Percentiles rank a stretch among this genome's conserved stretches.
phyloP scores from a whole-genome alignment of 2,113 vertebrate species.

The Perognathus longimembris region DNA sequence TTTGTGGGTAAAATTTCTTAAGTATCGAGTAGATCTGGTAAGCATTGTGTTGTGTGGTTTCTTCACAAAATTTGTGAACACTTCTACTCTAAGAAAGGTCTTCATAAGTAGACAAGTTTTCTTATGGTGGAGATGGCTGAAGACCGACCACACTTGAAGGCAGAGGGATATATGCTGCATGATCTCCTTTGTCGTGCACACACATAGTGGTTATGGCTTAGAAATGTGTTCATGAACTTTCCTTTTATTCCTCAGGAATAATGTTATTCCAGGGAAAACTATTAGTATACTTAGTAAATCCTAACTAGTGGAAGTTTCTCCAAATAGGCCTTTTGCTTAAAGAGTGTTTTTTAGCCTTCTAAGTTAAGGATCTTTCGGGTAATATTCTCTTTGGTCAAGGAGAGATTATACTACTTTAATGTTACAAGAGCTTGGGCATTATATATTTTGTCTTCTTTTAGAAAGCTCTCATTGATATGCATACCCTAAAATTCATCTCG shows the following conservation, averaged over 20 bases:
- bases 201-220: constrained; percentile 41
- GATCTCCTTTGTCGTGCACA: neutral
- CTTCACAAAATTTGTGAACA: constrained; percentile 8
- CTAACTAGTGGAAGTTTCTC: constrained; percentile 12
- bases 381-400: constrained; percentile 39
- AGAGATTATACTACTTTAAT: constrained; percentile 23
- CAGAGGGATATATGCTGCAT: neutral
- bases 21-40: constrained; percentile 6
- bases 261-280: constrained; percentile 3
- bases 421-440: neutral
- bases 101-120: neutral
- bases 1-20: neutral
- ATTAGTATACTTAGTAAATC: constrained; percentile 27
- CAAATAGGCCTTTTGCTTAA: constrained; percentile 27
- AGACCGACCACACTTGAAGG: neutral
- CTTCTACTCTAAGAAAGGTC: neutral
- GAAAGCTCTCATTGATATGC: neutral
- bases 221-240: neutral
- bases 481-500: constrained; percentile 53
- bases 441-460: constrained; percentile 19
- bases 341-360: constrained; percentile 39
- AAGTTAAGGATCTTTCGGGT: constrained; percentile 18
- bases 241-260: neutral
- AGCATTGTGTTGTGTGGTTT: constrained; percentile 5
- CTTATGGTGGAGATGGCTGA: neutral